Conservation (phyloP, 2,113 vertebrate genomes). For the Syrmaticus mikado region DNA sequence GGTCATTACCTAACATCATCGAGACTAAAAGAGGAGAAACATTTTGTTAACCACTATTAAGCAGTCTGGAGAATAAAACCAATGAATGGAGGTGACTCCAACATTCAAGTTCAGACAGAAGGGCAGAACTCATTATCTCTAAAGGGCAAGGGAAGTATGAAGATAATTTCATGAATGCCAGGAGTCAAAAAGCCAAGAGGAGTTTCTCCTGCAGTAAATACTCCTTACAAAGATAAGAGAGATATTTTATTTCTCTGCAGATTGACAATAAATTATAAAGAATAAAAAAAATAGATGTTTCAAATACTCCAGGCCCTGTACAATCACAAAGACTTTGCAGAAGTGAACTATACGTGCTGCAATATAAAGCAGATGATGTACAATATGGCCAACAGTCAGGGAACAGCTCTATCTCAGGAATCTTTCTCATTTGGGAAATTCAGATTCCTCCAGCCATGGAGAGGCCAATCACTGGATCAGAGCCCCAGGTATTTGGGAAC, state of each 20-base stretch:
- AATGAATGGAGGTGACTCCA: not conserved
- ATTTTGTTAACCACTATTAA: not conserved
- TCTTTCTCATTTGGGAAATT: not conserved
- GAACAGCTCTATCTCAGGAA: not conserved
- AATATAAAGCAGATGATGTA: not conserved
- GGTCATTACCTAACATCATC: not conserved
- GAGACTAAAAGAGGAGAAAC: not conserved
- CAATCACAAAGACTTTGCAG: rapidly evolving
- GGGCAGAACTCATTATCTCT: not conserved
- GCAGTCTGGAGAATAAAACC: not conserved
- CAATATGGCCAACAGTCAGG: not conserved
- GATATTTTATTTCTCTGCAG: not conserved
- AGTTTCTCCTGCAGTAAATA: not conserved
- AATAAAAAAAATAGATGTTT: not conserved
- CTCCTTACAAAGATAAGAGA: not conserved
- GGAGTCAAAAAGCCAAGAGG: not conserved
- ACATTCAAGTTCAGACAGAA: not conserved
- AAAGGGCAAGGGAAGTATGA: not conserved
- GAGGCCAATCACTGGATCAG: not conserved
- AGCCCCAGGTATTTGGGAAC: no score
- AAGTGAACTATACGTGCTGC: not conserved
- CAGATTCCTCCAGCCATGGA: not conserved
- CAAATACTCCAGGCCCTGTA: not conserved
- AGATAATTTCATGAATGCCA: not conserved
- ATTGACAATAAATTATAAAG: not conserved